A percentile compares a stretch with the other conserved stretches of the same genome.
Conservation (phyloP, 2,888 invertebrate genomes). For the Ellobium chinense region DNA sequence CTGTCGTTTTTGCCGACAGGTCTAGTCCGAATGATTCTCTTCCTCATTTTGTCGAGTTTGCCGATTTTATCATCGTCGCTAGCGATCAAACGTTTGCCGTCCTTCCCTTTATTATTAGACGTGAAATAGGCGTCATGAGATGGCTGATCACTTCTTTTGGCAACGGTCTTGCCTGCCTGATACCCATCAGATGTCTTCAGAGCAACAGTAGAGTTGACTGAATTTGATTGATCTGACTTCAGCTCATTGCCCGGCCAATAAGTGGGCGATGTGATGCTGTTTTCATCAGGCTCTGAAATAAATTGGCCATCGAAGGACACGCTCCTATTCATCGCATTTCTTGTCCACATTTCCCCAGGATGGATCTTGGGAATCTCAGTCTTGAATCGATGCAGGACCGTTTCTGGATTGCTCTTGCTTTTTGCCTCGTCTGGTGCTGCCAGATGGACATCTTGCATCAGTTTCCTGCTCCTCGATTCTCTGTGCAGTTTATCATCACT, state of each 20-base stretch:
- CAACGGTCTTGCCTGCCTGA: background rate
- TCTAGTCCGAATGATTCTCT: background rate
- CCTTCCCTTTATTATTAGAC: background rate
- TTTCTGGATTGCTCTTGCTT: background rate
- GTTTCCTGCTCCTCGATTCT: background rate
- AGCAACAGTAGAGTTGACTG: background rate
- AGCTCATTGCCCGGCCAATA: background rate
- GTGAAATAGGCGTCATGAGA: background rate
- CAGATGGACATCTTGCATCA: background rate
- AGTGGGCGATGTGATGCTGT: background rate
- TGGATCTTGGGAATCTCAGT: conserved; percentile 7
- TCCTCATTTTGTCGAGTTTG: background rate
- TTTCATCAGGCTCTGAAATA: background rate
- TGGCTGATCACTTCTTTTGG: background rate
- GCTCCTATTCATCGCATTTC: conserved; percentile 19
- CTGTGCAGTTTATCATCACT: background rate
- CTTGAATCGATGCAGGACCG: conserved; percentile 6
- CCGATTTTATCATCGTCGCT: background rate
- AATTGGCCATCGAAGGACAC: conserved; percentile 17
- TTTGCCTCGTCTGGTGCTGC: background rate
- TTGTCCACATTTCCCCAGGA: background rate
- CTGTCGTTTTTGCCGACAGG: background rate
- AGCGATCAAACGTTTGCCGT: background rate
- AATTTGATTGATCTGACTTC: background rate
- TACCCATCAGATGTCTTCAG: background rate